These are phyloP conservation scores for Podilymbus podiceps DNA, from an alignment of 2,113 vertebrate species.

Conservation along the genomic window DNA sequence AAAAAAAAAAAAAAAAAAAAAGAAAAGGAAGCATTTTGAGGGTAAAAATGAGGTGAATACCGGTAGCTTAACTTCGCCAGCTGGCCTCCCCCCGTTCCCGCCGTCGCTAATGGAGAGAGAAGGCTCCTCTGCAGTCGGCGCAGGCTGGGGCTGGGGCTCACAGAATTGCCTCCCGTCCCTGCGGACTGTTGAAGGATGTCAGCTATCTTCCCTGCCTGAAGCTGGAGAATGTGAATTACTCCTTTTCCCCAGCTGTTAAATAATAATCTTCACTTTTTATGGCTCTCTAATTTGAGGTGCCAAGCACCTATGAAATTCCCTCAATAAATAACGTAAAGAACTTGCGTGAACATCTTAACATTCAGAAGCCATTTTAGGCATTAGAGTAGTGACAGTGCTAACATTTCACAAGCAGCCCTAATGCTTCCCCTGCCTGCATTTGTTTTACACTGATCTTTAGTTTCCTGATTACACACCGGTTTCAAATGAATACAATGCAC, in stretches of 20 bases:
- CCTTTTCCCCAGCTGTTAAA: neutral
- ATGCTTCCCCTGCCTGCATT: neutral
- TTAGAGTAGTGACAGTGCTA: neutral
- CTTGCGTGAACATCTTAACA: neutral
- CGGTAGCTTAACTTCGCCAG: neutral
- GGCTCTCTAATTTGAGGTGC: neutral
- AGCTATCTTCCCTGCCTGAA: neutral
- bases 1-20: too few relatives aligned
- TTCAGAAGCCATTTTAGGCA: neutral
- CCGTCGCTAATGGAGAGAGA: neutral
- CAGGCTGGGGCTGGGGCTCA: neutral
- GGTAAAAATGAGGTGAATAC: neutral
- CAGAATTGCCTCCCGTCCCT: neutral
- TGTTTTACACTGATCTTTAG: neutral
- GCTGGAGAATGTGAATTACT: neutral
- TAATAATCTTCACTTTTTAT: neutral
- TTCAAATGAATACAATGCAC: neutral
- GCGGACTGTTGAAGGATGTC: neutral
- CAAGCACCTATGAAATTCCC: neutral
- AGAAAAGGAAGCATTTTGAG: neutral
- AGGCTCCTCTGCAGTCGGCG: neutral
- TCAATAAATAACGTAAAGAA: neutral
- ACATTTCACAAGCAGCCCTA: neutral
- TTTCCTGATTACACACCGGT: neutral
- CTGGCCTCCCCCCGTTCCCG: neutral